These are phyloP conservation scores for Trinectes maculatus DNA, from an alignment of 2,113 vertebrate genomes.

Conservation along the genomic window DNA sequence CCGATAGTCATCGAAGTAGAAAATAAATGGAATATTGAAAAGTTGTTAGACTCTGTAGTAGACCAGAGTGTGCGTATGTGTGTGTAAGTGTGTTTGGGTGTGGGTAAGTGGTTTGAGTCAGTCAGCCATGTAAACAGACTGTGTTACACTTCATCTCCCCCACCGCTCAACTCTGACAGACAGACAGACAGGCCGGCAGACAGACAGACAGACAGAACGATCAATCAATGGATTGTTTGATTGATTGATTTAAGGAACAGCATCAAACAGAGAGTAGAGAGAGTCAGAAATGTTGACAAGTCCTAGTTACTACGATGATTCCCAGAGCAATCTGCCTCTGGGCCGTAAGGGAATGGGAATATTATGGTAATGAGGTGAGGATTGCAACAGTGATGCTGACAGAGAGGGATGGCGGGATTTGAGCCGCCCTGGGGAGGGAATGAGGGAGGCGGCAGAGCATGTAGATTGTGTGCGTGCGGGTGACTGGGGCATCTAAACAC, in stretches of 20 bases:
- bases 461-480: conserved; percentile 1
- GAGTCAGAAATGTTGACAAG: conserved; percentile 9
- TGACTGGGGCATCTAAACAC: background rate
- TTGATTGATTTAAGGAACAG: too few relatives aligned
- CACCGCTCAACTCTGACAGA: conserved; percentile 9
- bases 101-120: conserved; percentile 42
- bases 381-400: conserved; percentile 53
- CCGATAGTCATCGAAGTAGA: conserved; percentile 2
- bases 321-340: conserved; percentile 57
- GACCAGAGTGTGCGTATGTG: background rate
- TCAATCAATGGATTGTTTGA: too few relatives aligned
- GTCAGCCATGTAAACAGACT: conserved; percentile 39
- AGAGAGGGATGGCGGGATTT: conserved; percentile 69
- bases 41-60: too few relatives aligned
- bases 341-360: conserved; percentile 70
- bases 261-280: background rate
- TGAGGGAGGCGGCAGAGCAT: background rate
- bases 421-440: conserved; percentile 46
- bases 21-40: background rate
- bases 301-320: conserved; percentile 41
- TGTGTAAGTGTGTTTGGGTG: background rate
- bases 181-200: background rate
- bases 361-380: conserved; percentile 71
- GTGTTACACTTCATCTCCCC: conserved; percentile 38
- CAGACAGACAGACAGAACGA: background rate